Evolutionary conservation across 2,888 invertebrate genomes (phyloP), one percentile per base, ranked within the genome.

Genomic region (Ennomos erosarius): DNA sequence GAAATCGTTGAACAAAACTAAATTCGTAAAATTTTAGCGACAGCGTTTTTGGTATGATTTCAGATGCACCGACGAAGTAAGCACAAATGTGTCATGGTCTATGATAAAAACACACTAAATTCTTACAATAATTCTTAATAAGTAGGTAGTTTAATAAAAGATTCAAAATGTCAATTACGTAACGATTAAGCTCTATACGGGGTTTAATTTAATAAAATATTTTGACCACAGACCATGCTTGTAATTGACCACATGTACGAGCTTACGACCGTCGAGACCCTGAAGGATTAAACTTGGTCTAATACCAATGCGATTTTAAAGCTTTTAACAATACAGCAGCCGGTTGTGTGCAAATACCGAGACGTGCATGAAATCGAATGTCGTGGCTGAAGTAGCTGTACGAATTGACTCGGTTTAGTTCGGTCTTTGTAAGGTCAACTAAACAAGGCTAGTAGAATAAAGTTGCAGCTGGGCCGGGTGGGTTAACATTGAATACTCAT

Each of bases 141-240:
- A 37, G 48, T 62, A 53, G 57, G 49, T 65, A 65, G 57, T 70
- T 68, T 66, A 71, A 71, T 76, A 74, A 79, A 76, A 70, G 67
- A 70, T 73, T 74, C 70, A 60, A 75, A 79, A 79, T 76, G 68
- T 74, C 76, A 62, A 69, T 75, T 77, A 80, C 69, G 70, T 75
- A 67, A 81, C 71, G 66, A 73, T 73, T 84, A 85, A 85, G 85
- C 82, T 85, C 83, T 81, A 83, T 71, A 71, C 70, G 81, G 81
- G 81, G 80, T 81, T 80, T 71, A 68, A 73, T 34, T 80, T 71
- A 68, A 73, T 34, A 67, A 59, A 69, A 68, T 72, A 55, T 64
- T 73, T 75, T 71, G 68, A 72, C 69, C 75, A 76, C 73, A 76
- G 77, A 78, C 75, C 76, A 77, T 68, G 70, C 44, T 49, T 67